These are phyloP conservation scores for Samia ricini DNA, from an alignment of 1,140 invertebrate species.

Conservation along the genomic window DNA sequence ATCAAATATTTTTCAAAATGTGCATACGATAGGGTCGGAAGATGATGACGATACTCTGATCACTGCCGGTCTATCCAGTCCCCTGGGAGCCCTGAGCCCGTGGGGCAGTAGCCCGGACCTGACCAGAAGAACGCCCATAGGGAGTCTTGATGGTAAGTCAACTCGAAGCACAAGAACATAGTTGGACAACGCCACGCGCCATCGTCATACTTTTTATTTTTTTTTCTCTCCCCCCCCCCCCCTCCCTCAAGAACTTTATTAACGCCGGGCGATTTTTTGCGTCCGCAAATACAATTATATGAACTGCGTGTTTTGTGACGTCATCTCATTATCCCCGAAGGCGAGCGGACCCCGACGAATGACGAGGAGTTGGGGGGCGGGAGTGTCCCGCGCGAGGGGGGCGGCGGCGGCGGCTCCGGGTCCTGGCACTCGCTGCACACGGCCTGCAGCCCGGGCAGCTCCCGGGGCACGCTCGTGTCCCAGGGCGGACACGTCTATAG, in stretches of 20 bases:
- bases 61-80: slow-evolving; percentile 67
- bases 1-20: neutral
- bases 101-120: slow-evolving; percentile 63
- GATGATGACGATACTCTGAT: slow-evolving; percentile 75
- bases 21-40: slow-evolving; percentile 44
- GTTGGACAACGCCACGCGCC: too few species aligned
- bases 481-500: slow-evolving; percentile 63
- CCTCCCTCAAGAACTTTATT: too few species aligned
- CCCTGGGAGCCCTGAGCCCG: slow-evolving; percentile 59
- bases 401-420: slow-evolving; percentile 24
- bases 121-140: slow-evolving; percentile 42
- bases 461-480: slow-evolving; percentile 74
- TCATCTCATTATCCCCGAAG: too few species aligned
- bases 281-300: too few species aligned
- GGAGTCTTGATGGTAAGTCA: slow-evolving; percentile 34
- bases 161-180: too few species aligned
- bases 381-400: slow-evolving; percentile 7
- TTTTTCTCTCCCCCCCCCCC: too few species aligned
- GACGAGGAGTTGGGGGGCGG: slow-evolving; percentile 22
- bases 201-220: too few species aligned
- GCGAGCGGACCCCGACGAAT: slow-evolving; percentile 53
- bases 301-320: too few species aligned
- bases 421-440: slow-evolving; percentile 58
- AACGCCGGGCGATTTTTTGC: too few species aligned
- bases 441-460: slow-evolving; percentile 61